Percentiles rank a stretch among this genome's conserved stretches.
These are phyloP conservation scores for Pseudotriccus pelzelni DNA, from an alignment of 2,797 vertebrate species.

Conservation along the genomic window DNA sequence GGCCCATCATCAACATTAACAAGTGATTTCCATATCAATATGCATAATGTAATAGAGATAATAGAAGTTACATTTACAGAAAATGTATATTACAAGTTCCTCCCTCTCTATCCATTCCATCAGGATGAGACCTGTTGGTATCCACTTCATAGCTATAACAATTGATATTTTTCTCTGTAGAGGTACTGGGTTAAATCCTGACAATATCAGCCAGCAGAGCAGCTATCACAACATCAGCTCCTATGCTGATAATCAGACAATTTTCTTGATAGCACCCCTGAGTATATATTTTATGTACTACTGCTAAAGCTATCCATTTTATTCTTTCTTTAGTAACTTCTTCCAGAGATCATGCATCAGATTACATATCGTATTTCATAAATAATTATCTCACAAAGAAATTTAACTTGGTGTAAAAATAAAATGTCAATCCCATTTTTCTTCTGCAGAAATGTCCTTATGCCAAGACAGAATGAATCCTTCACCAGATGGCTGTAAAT, in stretches of 20 bases:
- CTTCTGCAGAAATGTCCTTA: conserved; percentile 5
- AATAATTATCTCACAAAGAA: conserved; percentile 63
- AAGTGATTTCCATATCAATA: background rate
- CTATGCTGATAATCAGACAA: background rate
- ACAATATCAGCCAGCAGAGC: background rate
- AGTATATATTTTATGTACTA: conserved; percentile 37
- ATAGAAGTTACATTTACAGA: background rate
- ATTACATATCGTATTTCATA: conserved; percentile 29
- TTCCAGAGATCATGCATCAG: conserved; percentile 37
- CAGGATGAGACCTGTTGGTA: background rate
- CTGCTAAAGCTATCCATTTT: conserved; percentile 17
- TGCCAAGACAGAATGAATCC: conserved; percentile 40
- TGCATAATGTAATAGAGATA: background rate
- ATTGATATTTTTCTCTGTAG: background rate
- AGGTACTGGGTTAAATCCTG: background rate
- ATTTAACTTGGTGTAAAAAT: conserved; percentile 51
- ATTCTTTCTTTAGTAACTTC: conserved; percentile 45
- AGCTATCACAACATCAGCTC: conserved; percentile 22
- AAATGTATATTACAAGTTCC: background rate
- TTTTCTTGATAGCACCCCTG: conserved; percentile 11
- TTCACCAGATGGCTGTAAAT: conserved; percentile 34
- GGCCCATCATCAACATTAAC: background rate
- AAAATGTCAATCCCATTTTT: conserved; percentile 60
- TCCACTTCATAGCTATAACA: background rate
- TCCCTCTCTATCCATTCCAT: background rate